Evolutionary conservation across 64 coral and sea anemone species (phyloP).

Genomic region (Stylophora pistillata): DNA sequence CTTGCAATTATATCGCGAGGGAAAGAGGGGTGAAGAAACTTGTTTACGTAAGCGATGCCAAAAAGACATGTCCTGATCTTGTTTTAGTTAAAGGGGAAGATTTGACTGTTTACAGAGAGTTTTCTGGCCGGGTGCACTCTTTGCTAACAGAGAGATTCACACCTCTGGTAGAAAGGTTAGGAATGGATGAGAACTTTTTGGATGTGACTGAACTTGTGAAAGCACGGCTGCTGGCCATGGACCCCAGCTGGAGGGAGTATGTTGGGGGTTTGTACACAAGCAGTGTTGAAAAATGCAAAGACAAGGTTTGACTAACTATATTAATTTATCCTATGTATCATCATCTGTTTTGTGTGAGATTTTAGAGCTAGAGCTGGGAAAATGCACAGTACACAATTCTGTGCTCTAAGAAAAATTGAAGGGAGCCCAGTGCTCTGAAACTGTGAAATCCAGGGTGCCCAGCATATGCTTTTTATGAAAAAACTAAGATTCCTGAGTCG

Average conservation of each 20-base stretch:
- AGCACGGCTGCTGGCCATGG: not conserved
- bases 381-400: too few species aligned
- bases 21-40: constrained; percentile 75
- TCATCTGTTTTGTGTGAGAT: too few species aligned
- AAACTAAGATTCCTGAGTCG: too few species aligned
- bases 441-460: too few species aligned
- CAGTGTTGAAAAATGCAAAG: not conserved
- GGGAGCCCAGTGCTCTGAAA: too few species aligned
- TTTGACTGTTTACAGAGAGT: constrained; percentile 75
- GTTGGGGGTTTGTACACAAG: not conserved
- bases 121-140: constrained; percentile 62
- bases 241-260: not conserved
- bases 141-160: constrained; percentile 41
- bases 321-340: too few species aligned
- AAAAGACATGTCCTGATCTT: constrained; percentile 84
- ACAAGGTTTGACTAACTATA: not conserved
- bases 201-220: constrained; percentile 78
- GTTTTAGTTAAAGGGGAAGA: constrained; percentile 80
- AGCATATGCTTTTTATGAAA: too few species aligned
- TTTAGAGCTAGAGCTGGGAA: too few species aligned
- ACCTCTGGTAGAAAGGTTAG: constrained; percentile 77
- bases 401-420: too few species aligned
- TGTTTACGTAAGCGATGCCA: constrained; percentile 67
- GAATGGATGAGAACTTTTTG: constrained; percentile 86
- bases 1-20: constrained; percentile 86